A percentile compares a stretch with the other conserved stretches of the same genome.
Conservation (phyloP, 2,113 vertebrate species). For the Clinocottus analis region DNA sequence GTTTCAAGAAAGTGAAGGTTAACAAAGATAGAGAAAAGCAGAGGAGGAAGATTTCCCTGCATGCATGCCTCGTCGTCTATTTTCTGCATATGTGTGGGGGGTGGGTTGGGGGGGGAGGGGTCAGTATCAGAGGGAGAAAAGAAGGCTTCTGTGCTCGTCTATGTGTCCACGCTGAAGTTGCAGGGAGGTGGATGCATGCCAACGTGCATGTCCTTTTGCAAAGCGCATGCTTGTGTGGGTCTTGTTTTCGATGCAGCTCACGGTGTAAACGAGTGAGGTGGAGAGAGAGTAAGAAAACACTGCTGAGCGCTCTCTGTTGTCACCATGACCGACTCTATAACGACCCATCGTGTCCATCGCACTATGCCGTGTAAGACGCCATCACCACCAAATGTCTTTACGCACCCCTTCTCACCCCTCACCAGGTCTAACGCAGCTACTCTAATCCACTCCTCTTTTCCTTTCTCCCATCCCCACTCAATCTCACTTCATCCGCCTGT, state of each 20-base stretch:
- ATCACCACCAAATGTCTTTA: constrained; percentile 44
- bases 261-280: constrained; percentile 20
- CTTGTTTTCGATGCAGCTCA: neutral
- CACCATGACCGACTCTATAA: neutral
- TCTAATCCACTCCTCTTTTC: constrained; percentile 36
- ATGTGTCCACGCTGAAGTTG: constrained; percentile 3
- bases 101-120: neutral
- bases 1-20: constrained; percentile 10
- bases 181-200: constrained; percentile 37
- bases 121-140: constrained; percentile 6
- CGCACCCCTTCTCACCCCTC: constrained; percentile 21
- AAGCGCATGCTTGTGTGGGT: constrained; percentile 49
- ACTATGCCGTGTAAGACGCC: constrained; percentile 33
- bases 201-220: constrained; percentile 37
- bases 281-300: constrained; percentile 15
- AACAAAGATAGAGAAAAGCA: constrained; percentile 19
- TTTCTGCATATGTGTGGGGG: constrained; percentile 25
- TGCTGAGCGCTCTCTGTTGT: neutral
- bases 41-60: constrained; percentile 36
- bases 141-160: constrained; percentile 21
- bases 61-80: constrained; percentile 26
- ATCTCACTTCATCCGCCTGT: constrained; percentile 62
- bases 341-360: constrained; percentile 35
- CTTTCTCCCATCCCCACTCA: constrained; percentile 39
- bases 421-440: constrained; percentile 33